Percentiles rank a stretch among this genome's conserved stretches.
phyloP scores from a whole-genome alignment of 1,140 invertebrate species.

The Limonius californicus region DNA sequence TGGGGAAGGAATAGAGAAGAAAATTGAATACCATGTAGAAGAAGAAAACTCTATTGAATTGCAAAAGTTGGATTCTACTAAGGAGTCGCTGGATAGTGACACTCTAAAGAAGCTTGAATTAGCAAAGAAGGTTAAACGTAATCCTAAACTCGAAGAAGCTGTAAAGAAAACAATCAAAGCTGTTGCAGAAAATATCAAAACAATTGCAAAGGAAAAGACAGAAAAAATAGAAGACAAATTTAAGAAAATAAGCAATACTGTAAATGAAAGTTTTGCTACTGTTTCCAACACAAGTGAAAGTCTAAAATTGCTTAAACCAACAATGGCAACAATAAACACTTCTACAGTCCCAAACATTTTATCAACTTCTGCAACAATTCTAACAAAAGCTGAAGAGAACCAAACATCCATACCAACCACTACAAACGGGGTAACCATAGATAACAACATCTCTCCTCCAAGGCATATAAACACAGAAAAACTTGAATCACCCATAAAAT shows the following conservation, averaged over 20 bases:
- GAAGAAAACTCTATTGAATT: neutral
- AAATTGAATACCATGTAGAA: too few relatives aligned
- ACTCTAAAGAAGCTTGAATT: neutral
- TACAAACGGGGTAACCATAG: neutral
- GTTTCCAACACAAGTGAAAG: too few relatives aligned
- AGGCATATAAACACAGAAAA: constrained; percentile 56
- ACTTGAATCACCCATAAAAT: constrained; percentile 48
- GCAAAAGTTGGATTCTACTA: neutral
- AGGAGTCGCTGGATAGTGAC: neutral
- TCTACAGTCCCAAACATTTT: too few relatives aligned
- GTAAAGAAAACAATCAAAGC: neutral
- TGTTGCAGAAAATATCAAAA: neutral
- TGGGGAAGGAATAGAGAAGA: neutral
- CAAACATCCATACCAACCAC: neutral
- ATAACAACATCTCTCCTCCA: constrained; percentile 1
- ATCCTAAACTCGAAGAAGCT: neutral
- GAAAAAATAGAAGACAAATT: too few relatives aligned
- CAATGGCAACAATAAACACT: too few relatives aligned
- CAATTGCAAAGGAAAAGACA: neutral
- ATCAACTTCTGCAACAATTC: neutral
- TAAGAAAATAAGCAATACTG: too few relatives aligned
- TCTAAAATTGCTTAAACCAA: too few relatives aligned
- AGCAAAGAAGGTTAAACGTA: neutral
- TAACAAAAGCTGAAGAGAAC: neutral
- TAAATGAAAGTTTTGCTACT: too few relatives aligned